These are phyloP conservation scores for Pao palembangensis DNA, from an alignment of 2,113 vertebrate species.

Conservation along the genomic window DNA sequence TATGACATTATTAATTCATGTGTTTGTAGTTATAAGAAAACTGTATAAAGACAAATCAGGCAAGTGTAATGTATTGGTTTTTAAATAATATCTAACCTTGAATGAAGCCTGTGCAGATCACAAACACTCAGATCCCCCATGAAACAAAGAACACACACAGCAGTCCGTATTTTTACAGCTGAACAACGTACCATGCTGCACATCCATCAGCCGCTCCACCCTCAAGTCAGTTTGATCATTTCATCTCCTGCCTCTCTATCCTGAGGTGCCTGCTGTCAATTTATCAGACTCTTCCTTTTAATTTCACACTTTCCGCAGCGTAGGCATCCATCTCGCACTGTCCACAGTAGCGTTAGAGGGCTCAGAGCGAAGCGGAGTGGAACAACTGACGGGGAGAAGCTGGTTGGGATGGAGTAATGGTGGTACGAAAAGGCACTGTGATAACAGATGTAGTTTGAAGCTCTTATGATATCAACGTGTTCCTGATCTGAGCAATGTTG, in stretches of 20 bases:
- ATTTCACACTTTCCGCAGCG: conserved; percentile 64
- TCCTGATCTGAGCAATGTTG: no score
- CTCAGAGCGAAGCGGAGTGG: conserved; percentile 42
- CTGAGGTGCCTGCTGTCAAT: conserved; percentile 69
- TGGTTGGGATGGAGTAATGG: conserved; percentile 48
- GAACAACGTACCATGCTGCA: conserved; percentile 37
- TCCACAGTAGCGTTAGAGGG: conserved; percentile 50
- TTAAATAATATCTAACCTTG: conserved; percentile 25
- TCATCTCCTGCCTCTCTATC: conserved; percentile 59
- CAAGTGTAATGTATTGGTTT: conserved; percentile 17
- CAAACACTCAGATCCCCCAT: conserved; percentile 45
- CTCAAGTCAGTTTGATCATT: conserved; percentile 60
- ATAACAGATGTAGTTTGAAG: no score
- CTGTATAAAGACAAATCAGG: neutral
- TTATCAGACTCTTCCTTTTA: conserved; percentile 66
- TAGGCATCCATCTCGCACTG: conserved; percentile 66
- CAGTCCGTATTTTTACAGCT: conserved; percentile 28
- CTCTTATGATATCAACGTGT: no score
- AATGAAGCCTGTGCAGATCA: conserved; percentile 13
- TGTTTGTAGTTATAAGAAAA: conserved; percentile 1
- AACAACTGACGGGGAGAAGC: conserved; percentile 47
- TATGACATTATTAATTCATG: neutral
- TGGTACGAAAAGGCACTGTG: neutral
- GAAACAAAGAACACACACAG: conserved; percentile 41
- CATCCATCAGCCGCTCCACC: conserved; percentile 52